A percentile compares a stretch with the other conserved stretches of the same genome.
Conservation (phyloP, 2,797 vertebrate species). For the Hypotaenidia philippensis region DNA sequence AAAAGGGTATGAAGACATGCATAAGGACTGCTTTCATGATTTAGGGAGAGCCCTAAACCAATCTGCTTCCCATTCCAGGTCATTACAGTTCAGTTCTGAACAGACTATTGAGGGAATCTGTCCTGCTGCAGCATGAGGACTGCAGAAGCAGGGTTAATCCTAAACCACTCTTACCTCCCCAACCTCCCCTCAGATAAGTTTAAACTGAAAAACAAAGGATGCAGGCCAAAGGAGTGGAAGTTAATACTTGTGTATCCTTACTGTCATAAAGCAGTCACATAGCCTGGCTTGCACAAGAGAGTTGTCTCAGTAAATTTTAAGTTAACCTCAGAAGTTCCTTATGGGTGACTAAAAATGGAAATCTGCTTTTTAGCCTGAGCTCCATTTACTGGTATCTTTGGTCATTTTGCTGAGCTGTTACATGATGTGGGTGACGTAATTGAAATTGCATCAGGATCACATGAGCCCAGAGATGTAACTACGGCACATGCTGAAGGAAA, state of each 20-base stretch:
- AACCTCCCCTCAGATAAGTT: background rate
- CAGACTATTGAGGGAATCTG: background rate
- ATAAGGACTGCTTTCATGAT: background rate
- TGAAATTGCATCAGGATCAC: constrained; percentile 36
- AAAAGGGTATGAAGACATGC: background rate
- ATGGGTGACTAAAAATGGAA: background rate
- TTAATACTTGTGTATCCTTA: rapidly evolving
- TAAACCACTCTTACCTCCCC: background rate
- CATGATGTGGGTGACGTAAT: constrained; percentile 13
- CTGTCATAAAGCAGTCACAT: background rate
- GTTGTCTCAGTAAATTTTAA: background rate
- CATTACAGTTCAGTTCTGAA: background rate
- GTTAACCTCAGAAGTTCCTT: background rate
- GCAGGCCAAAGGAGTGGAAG: background rate
- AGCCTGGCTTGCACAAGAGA: background rate
- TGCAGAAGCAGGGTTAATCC: background rate
- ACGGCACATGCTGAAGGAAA: background rate
- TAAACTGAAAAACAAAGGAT: background rate
- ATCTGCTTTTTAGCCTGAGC: background rate
- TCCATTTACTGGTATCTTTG: background rate
- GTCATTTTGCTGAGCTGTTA: constrained; percentile 4
- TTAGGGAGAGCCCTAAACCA: background rate
- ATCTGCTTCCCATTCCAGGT: background rate
- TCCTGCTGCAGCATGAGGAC: background rate
- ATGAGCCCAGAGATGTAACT: background rate